Evolutionary conservation across 2,888 invertebrate genomes (phyloP), one percentile per base, ranked within the genome.

Genomic region (Criorhina ranunculi): DNA sequence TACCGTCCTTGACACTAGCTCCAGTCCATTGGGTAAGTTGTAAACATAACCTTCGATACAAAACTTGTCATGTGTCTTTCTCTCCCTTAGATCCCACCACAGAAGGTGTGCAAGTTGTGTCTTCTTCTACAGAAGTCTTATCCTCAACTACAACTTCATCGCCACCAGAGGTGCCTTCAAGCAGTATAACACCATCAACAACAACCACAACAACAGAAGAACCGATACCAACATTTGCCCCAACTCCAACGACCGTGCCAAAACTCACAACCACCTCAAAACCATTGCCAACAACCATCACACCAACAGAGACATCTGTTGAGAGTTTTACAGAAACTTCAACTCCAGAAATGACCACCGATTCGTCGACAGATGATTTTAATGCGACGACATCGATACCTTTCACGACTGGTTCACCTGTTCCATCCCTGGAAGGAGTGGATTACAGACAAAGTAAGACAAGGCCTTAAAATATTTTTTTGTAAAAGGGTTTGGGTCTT

Each of bases 361-460:
- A 67, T 6, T 17, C 46, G 35, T 85, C 87, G 15, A 67, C 87
- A 4, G 86, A 86, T 11, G 67, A 86, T 29, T 67, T 70, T n/a
- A 86, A 80, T 60, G 85, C 55, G 6, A 78, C 87, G 8, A 86
- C 80, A 0, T 33, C 62, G 9, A 64, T 72, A 6, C 87, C 88
- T 40, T 88, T 88, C 19, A 89, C 89, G 67, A 89, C 90, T 35
- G 77, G 88, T 57, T 87, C 91, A 72, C 89, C 89, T 49, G 86
- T 87, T 35, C 89, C 87, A 64, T 88, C 90, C 15, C 77, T 92
- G 67, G 92, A 92, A 87, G 92, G 92, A 87, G 88, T 92, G 78
- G 92, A 92, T 87, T 92, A 91, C 81, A 89, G 88, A 79, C 91
- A 92, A 89, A 89, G 92, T 92, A 66, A 87, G 78, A 46, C 8